Percentiles rank a stretch among this genome's conserved stretches.
Conservation (phyloP, 1,140 invertebrate genomes). For the Leucophenga varia region DNA sequence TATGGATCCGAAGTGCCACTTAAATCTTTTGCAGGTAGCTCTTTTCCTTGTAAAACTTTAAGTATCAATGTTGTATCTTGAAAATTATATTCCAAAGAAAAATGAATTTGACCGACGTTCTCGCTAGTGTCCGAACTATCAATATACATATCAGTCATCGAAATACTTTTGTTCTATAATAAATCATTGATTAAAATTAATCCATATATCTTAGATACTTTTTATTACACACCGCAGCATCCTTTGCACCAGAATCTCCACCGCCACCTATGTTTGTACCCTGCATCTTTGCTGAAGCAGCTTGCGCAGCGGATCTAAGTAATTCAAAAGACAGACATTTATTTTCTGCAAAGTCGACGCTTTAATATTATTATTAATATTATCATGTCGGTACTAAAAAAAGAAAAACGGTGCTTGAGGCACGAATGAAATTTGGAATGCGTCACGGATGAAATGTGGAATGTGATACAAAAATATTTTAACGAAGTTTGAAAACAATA, state of each 20-base stretch:
- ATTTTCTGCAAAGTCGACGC: too few relatives aligned
- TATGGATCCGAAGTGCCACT: constrained; percentile 93
- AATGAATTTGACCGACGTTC: constrained; percentile 92
- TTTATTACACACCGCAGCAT: constrained; percentile 40
- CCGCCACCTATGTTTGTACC: constrained; percentile 59
- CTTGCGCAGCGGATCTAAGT: constrained; percentile 33
- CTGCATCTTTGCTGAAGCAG: constrained; percentile 70
- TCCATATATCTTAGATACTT: background rate
- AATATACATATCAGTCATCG: constrained; percentile 93
- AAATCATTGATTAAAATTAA: background rate
- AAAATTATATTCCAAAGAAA: constrained; percentile 93
- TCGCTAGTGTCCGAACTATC: constrained; percentile 88
- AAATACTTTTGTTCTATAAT: constrained; percentile 88
- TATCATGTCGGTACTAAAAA: too few relatives aligned
- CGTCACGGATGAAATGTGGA: too few relatives aligned
- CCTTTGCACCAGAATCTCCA: constrained; percentile 34
- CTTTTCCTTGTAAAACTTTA: constrained; percentile 91
- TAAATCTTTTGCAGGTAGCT: constrained; percentile 90
- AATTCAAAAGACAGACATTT: background rate
- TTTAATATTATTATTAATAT: too few relatives aligned
- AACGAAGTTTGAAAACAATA: too few relatives aligned
- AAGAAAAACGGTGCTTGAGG: too few relatives aligned
- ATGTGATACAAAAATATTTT: too few relatives aligned
- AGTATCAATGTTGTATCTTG: constrained; percentile 91
- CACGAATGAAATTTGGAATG: too few relatives aligned